These are phyloP conservation scores for Napeogenes inachia DNA, from an alignment of 2,888 invertebrate genomes.

Conservation along the genomic window DNA sequence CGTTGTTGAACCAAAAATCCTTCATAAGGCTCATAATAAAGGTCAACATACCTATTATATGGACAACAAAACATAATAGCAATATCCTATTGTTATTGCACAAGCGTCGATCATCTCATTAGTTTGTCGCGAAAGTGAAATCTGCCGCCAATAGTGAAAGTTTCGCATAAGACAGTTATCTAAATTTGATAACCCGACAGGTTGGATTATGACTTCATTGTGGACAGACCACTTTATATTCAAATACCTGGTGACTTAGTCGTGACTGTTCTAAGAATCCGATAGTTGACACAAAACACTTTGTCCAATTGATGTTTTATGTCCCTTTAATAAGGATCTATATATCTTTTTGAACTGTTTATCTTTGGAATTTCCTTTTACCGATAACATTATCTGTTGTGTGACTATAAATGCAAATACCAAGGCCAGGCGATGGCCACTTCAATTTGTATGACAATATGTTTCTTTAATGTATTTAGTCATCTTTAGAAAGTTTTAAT, in stretches of 20 bases:
- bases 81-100: constrained; percentile 42
- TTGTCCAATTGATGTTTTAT: constrained; percentile 47
- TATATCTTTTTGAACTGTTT: constrained; percentile 37
- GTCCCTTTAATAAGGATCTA: constrained; percentile 40
- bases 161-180: constrained; percentile 58
- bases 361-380: constrained; percentile 51
- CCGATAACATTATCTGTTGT: constrained; percentile 43
- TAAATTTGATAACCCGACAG: constrained; percentile 55
- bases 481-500: no score
- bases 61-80: constrained; percentile 8
- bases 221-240: constrained; percentile 14
- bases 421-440: constrained; percentile 41
- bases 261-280: no score
- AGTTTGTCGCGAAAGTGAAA: constrained; percentile 63
- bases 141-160: constrained; percentile 66
- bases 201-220: constrained; percentile 25
- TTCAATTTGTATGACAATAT: constrained; percentile 13
- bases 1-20: no score
- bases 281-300: constrained; percentile 14
- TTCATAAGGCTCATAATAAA: no score
- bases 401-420: constrained; percentile 47
- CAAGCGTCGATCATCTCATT: constrained; percentile 47
- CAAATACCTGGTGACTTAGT: constrained; percentile 20
- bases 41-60: no score
- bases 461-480: not conserved